Conservation (phyloP, 2,113 vertebrate species). For the Noturus placidus region DNA sequence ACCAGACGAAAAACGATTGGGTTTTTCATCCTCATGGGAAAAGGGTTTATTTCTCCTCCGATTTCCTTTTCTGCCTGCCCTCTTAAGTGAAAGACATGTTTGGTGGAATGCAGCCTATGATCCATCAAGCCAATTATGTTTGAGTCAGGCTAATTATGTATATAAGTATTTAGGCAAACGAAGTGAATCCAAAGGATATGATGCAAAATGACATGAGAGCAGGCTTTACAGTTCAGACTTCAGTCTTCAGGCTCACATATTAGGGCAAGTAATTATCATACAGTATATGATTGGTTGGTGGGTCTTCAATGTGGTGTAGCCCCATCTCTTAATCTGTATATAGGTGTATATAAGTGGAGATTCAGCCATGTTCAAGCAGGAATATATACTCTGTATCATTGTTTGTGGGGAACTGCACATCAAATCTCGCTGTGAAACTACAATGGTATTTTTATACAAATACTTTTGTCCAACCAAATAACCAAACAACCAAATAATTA, state of each 20-base stretch:
- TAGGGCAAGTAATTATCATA: not conserved
- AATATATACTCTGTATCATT: not conserved
- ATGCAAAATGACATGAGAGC: not conserved
- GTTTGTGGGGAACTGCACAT: not conserved
- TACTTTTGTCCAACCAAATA: too few relatives aligned
- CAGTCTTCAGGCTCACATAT: slow-evolving; percentile 1
- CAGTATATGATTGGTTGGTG: not conserved
- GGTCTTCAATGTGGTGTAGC: not conserved
- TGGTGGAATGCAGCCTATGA: not conserved
- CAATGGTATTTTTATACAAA: not conserved
- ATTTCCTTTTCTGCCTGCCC: slow-evolving; percentile 35
- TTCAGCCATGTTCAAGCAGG: not conserved
- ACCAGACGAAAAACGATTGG: slow-evolving; percentile 56
- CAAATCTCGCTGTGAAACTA: not conserved
- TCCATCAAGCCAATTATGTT: not conserved
- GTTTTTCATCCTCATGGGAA: slow-evolving; percentile 21
- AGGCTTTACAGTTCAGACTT: not conserved
- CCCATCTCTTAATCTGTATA: not conserved
- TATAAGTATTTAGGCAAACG: not conserved
- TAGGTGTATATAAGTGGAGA: not conserved
- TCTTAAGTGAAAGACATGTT: not conserved
- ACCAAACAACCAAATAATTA: not conserved
- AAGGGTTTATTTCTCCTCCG: not conserved
- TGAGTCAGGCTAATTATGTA: not conserved
- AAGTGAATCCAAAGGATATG: slow-evolving; percentile 1